A percentile compares a stretch with the other conserved stretches of the same genome.
Evolutionary conservation across 2,797 vertebrate genomes (phyloP).

Genomic region (Gymnothorax javanicus): DNA sequence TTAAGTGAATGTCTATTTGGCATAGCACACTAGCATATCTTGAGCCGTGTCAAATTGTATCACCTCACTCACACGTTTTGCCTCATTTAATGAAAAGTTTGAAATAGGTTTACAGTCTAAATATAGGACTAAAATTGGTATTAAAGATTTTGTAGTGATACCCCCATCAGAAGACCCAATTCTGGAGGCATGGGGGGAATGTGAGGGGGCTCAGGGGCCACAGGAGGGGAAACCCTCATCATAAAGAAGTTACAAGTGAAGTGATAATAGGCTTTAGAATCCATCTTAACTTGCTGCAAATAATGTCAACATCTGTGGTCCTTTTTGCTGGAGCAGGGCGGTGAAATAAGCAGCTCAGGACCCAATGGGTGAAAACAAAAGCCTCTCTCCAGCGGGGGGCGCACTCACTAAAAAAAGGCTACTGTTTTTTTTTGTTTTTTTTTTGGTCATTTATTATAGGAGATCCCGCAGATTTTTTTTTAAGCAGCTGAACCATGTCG

Average conservation of each 20-base stretch:
- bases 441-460: conserved; percentile 60
- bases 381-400: conserved; percentile 69
- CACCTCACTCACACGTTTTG: no score
- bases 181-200: neutral
- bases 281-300: conserved; percentile 87
- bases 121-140: no score
- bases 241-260: conserved; percentile 87
- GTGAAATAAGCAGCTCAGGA: conserved; percentile 62
- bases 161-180: conserved; percentile 39
- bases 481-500: conserved; percentile 74
- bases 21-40: no score
- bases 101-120: no score
- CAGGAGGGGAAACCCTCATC: conserved; percentile 74
- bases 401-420: conserved; percentile 82
- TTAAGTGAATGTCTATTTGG: no score
- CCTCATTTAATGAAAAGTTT: no score
- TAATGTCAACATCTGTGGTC: conserved; percentile 93
- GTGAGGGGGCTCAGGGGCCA: conserved; percentile 29
- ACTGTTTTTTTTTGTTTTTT: conserved; percentile 80
- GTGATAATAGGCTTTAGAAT: conserved; percentile 90
- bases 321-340: conserved; percentile 60
- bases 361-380: conserved; percentile 68
- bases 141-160: conserved; percentile 48
- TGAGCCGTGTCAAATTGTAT: no score
- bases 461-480: conserved; percentile 72